These are phyloP conservation scores for Stenoptilia bipunctidactyla DNA, from an alignment of 2,888 invertebrate species.

Conservation along the genomic window DNA sequence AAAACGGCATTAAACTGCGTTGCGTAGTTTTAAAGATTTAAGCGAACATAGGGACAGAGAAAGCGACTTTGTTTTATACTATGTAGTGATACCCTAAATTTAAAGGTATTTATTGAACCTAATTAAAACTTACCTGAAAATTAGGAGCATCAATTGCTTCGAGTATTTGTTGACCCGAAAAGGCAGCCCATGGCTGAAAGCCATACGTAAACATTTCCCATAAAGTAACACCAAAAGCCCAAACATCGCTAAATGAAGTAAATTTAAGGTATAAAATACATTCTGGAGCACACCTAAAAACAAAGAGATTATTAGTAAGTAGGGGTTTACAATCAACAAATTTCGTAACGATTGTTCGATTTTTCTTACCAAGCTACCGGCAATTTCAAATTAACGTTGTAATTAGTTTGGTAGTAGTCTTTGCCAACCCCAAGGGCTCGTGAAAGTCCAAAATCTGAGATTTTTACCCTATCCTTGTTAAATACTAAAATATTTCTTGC, in stretches of 20 bases:
- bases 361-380: constrained; percentile 98
- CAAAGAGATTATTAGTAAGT: no score
- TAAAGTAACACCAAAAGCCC: constrained; percentile 98
- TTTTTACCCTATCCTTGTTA: constrained; percentile 96
- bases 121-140: constrained; percentile 77
- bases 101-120: no score
- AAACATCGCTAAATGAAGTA: constrained; percentile 96
- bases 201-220: constrained; percentile 99
- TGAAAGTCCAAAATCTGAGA: constrained; percentile 97
- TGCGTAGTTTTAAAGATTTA: no score
- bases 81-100: no score
- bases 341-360: no score
- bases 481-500: constrained; percentile 98
- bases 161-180: constrained; percentile 93
- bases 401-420: constrained; percentile 99
- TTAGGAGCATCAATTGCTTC: constrained; percentile 96
- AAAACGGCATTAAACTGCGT: no score
- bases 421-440: constrained; percentile 96
- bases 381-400: constrained; percentile 95
- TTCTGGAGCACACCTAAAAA: constrained; percentile 92
- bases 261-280: constrained; percentile 96
- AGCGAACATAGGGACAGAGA: no score
- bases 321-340: no score
- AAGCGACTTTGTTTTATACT: no score
- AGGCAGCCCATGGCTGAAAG: constrained; percentile 97